Percentiles rank a stretch among this genome's conserved stretches.
These are phyloP conservation scores for Teleogryllus occipitalis DNA, from an alignment of 1,140 invertebrate species.

Conservation along the genomic window DNA sequence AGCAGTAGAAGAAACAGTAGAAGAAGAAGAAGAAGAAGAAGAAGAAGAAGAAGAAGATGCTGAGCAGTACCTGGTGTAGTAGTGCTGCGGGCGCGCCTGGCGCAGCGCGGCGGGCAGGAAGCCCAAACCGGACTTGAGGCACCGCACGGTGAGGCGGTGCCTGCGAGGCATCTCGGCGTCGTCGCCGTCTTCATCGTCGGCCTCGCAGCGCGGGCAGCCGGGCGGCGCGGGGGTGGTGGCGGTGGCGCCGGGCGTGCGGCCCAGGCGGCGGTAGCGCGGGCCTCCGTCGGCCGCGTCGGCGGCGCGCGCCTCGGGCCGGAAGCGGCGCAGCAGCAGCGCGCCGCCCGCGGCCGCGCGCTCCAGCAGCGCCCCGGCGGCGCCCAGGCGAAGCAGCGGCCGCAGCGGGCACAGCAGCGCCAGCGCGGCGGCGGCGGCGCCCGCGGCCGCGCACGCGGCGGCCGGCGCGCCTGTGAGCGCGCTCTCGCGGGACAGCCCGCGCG, in stretches of 20 bases:
- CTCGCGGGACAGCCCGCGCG: constrained; percentile 52
- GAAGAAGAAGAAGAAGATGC: no score
- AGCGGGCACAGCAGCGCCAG: constrained; percentile 57
- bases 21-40: no score
- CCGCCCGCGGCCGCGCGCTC: constrained; percentile 29
- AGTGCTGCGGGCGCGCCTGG: not conserved
- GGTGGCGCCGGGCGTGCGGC: not conserved
- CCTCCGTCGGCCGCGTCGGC: not conserved
- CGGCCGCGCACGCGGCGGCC: constrained; percentile 54
- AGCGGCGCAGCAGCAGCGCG: constrained; percentile 29
- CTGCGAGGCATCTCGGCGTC: not conserved
- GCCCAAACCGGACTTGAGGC: constrained; percentile 12
- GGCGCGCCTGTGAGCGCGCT: constrained; percentile 54
- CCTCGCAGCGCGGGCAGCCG: not conserved
- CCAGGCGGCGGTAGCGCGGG: constrained; percentile 3
- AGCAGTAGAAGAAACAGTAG: no score
- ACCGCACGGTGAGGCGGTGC: constrained; percentile 12
- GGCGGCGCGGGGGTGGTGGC: not conserved
- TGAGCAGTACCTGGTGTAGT: constrained; percentile 7
- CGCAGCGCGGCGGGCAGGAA: constrained; percentile 14
- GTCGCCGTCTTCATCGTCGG: not conserved
- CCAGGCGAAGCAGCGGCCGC: constrained; percentile 31
- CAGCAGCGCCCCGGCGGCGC: constrained; percentile 30
- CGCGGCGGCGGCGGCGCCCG: constrained; percentile 50
- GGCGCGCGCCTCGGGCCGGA: constrained; percentile 27